A percentile compares a stretch with the other conserved stretches of the same genome.
These are phyloP conservation scores for Achroia grisella DNA, from an alignment of 1,140 invertebrate genomes.

Conservation along the genomic window DNA sequence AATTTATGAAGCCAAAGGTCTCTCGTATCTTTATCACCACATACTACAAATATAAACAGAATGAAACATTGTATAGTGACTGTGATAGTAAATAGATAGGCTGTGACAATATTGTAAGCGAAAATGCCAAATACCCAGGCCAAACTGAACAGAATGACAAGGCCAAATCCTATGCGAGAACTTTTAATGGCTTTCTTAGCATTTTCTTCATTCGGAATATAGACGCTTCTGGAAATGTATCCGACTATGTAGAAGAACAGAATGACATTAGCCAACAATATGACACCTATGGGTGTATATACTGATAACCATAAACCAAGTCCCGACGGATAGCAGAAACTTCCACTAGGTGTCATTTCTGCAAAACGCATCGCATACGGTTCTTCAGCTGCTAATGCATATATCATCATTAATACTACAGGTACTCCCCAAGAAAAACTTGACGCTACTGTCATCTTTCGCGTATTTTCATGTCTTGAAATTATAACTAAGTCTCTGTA, in stretches of 20 bases:
- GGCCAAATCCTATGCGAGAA: constrained; percentile 60
- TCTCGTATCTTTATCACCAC: constrained; percentile 70
- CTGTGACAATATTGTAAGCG: constrained; percentile 46
- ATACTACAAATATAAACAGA: constrained; percentile 71
- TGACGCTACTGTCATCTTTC: constrained; percentile 61
- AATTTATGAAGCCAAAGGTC: constrained; percentile 67
- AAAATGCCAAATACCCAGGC: constrained; percentile 71
- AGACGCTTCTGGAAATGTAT: constrained; percentile 42
- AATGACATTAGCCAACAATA: constrained; percentile 60
- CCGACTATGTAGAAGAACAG: constrained; percentile 69
- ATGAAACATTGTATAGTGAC: constrained; percentile 71
- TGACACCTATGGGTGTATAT: constrained; percentile 53
- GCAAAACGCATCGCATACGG: constrained; percentile 52
- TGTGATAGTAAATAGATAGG: constrained; percentile 69
- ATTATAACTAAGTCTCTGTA: constrained; percentile 64
- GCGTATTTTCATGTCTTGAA: constrained; percentile 54
- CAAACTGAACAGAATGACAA: constrained; percentile 70
- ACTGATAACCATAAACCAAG: constrained; percentile 61
- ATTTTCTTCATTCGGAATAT: constrained; percentile 61
- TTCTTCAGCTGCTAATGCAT: constrained; percentile 45
- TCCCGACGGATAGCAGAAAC: constrained; percentile 68
- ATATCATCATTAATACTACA: constrained; percentile 45
- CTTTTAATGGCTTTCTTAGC: constrained; percentile 57
- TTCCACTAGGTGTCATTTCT: constrained; percentile 36
- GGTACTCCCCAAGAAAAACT: constrained; percentile 64